These are phyloP conservation scores for Tauraco erythrolophus DNA, from an alignment of 2,113 vertebrate genomes.

Conservation along the genomic window DNA sequence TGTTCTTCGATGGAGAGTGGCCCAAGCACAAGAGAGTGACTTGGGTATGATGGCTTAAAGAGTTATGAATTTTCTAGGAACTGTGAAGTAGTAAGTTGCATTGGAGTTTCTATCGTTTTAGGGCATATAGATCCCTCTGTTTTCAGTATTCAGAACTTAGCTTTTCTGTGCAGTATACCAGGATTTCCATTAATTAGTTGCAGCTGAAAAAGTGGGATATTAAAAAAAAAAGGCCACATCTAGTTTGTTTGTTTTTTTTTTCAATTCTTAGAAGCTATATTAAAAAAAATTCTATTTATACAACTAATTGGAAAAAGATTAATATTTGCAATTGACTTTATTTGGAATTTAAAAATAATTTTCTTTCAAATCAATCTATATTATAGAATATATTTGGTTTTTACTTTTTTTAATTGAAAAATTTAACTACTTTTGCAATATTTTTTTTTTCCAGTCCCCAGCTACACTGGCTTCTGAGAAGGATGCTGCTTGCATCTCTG, in stretches of 20 bases:
- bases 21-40: not conserved
- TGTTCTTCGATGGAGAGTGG: not conserved
- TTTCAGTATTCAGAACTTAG: not conserved
- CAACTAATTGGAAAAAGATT: not conserved
- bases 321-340: not conserved
- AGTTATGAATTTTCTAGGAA: not conserved
- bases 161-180: not conserved
- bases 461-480: constrained; percentile 82
- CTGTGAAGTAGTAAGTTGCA: not conserved
- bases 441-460: constrained; percentile 75
- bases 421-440: not conserved
- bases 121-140: not conserved
- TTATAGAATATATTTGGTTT: not conserved
- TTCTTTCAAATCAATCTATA: not conserved
- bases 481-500: constrained; percentile 80
- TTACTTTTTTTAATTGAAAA: not conserved
- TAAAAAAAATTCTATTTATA: not conserved
- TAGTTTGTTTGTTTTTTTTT: not conserved
- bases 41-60: not conserved
- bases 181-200: not conserved
- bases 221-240: not conserved
- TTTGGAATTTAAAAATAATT: not conserved
- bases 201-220: not conserved
- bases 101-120: not conserved
- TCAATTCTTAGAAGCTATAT: not conserved